phyloP scores from a whole-genome alignment of 2,888 invertebrate species.

The Ecdyonurus torrentis region DNA sequence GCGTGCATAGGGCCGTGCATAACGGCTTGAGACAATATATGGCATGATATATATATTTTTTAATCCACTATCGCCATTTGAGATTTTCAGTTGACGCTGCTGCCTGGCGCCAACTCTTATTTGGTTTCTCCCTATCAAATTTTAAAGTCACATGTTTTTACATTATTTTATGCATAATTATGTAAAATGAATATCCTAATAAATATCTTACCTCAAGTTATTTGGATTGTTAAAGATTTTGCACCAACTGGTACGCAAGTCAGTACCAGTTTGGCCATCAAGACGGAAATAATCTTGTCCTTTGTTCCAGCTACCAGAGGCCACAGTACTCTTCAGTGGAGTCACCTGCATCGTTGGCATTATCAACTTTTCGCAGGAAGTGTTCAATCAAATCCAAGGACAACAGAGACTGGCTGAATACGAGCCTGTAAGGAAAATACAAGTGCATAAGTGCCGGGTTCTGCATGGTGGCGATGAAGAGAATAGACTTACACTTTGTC shows the following conservation, averaged over 20 bases:
- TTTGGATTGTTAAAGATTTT: conserved; percentile 67
- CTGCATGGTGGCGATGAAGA: conserved; percentile 5
- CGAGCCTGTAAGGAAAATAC: conserved; percentile 39
- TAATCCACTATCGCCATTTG: no score
- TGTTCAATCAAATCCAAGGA: conserved; percentile 87
- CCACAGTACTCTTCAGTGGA: conserved; percentile 20
- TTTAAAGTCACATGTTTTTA: no score
- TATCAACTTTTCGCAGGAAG: conserved; percentile 62
- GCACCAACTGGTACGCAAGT: conserved; percentile 70
- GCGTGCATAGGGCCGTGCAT: no score
- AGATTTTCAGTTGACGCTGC: no score
- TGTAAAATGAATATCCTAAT: not conserved
- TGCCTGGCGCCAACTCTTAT: no score
- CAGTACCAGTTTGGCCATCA: conserved; percentile 81
- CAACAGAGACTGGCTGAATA: conserved; percentile 92
- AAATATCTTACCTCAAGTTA: conserved; percentile 18
- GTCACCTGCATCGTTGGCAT: conserved; percentile 23
- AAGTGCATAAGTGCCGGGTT: not conserved
- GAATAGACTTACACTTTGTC: conserved; percentile 63
- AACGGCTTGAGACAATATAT: no score
- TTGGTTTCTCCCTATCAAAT: no score
- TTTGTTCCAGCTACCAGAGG: conserved; percentile 49
- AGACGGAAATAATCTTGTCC: conserved; percentile 79
- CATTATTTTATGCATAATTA: conserved; percentile 1
- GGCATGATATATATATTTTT: no score